Evolutionary conservation across 2,113 vertebrate species (phyloP).

Genomic region (Pterocles gutturalis): DNA sequence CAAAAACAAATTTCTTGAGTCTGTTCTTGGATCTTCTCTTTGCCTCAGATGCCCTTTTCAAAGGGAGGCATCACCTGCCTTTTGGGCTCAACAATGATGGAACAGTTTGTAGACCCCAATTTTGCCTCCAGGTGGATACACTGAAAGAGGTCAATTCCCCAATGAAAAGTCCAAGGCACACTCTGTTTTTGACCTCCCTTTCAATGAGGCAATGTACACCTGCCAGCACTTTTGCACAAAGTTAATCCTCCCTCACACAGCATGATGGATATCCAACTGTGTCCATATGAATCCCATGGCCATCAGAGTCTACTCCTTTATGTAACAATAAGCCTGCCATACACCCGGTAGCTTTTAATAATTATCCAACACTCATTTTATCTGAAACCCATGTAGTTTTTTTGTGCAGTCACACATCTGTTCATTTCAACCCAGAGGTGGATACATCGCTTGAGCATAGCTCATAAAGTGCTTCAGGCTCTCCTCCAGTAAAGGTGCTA

Average conservation of each 20-base stretch:
- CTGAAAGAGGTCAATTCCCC: neutral
- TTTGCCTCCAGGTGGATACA: neutral
- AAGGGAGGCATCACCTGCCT: neutral
- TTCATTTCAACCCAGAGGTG: neutral
- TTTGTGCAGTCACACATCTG: neutral
- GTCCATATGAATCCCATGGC: neutral
- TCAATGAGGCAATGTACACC: neutral
- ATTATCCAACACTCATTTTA: neutral
- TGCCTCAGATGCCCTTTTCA: neutral
- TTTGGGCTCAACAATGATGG: neutral
- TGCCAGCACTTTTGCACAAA: neutral
- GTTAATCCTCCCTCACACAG: neutral
- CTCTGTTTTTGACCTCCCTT: neutral
- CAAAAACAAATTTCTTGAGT: neutral
- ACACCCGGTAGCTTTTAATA: neutral
- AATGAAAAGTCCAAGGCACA: neutral
- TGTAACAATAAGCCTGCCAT: neutral
- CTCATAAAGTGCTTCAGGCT: neutral
- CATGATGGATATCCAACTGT: neutral
- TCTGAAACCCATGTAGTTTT: neutral
- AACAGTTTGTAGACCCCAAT: neutral
- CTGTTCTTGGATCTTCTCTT: neutral
- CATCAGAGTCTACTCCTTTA: neutral
- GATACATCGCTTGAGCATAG: neutral
- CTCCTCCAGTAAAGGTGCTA: neutral